Evolutionary conservation across 1,140 invertebrate species (phyloP), one percentile per base, ranked within the genome.

Genomic region (Aphaenogaster ashmeadi): DNA sequence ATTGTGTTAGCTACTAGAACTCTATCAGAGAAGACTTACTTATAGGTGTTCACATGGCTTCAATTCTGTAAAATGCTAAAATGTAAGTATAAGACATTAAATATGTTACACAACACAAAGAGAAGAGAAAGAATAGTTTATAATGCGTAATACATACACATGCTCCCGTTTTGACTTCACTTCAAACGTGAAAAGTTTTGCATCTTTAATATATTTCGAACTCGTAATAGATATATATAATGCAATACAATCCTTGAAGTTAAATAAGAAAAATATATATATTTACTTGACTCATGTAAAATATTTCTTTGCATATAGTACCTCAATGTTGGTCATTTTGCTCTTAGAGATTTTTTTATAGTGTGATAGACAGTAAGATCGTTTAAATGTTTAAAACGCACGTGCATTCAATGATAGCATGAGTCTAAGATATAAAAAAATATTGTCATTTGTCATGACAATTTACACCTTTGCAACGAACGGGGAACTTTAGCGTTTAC

Each of bases 1-100:
- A 86, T 56, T 83, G 41, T 83, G 54, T 60, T 83, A 83, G 67
- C 80, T 74, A 18, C 9, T 71, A 83, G 52, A 74, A 83, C 3
- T 79, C n/a, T 74, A 36, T 83, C 67, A 83, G 27, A 72, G 38
- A 36, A 74, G 15, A 74, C 18, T 74, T 80, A 67, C 41, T 80
- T 83, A 69, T 69, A 83, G 54, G 38, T 83, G 27, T 74, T 60
- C 67, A 54, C 50, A 71, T 36, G 52, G 52, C 41, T 74, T 74
- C 67, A 83, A 83, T 83, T 74, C 80, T 83, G 67, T 83, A 47
- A 83, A 83, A 83, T 21, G 52, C 52, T 83, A 72, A 83, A 72
- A 74, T 83, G 67, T 83, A 83, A 83, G 67, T 74, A 83, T 38
- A 47, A 72, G 47, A 60, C 21, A 44, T 74, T 83, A 47, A 83